Conservation (phyloP, 2,888 invertebrate genomes). For the Notocelia uddmanniana region DNA sequence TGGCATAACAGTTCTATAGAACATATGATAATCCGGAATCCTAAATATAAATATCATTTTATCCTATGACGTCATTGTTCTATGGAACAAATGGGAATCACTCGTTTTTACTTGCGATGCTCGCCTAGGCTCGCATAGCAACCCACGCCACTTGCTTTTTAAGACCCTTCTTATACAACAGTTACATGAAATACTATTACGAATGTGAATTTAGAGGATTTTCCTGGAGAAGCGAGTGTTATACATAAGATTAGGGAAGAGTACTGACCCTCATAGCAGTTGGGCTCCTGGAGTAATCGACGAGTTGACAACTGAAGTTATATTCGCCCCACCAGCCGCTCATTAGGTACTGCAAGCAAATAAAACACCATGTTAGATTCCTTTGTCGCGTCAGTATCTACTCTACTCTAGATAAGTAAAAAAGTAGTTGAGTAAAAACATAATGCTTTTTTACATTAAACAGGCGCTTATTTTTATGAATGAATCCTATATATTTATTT, state of each 20-base stretch:
- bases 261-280: constrained; percentile 89
- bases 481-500: too few relatives aligned
- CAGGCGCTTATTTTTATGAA: background rate
- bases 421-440: background rate
- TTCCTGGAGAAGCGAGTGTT: background rate
- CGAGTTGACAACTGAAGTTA: constrained; percentile 94
- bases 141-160: too few relatives aligned
- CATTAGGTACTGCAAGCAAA: constrained; percentile 85
- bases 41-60: too few relatives aligned
- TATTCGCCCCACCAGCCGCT: constrained; percentile 94
- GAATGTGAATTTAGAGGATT: background rate
- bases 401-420: too few relatives aligned
- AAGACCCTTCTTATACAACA: too few relatives aligned
- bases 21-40: too few relatives aligned
- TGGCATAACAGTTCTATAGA: too few relatives aligned
- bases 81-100: too few relatives aligned
- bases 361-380: constrained; percentile 29
- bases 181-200: too few relatives aligned
- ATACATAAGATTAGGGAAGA: background rate
- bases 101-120: too few relatives aligned
- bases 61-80: too few relatives aligned
- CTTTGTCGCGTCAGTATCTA: background rate
- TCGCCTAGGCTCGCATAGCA: too few relatives aligned
- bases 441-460: background rate
- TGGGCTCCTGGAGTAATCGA: constrained; percentile 92